These are phyloP conservation scores for Papilio aristodemus DNA, from an alignment of 1,140 invertebrate species.

Conservation along the genomic window DNA sequence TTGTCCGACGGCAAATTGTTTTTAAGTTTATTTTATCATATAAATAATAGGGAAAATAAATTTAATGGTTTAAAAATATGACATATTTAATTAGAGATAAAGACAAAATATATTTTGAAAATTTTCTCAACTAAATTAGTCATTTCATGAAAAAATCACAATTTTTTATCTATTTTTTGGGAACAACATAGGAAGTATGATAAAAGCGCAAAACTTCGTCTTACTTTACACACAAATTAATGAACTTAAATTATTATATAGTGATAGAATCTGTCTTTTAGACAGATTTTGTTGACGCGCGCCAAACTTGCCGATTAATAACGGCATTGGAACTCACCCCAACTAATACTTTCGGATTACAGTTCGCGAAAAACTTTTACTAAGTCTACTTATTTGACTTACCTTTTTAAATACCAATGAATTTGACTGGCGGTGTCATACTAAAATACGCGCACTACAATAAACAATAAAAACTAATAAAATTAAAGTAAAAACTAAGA, in stretches of 20 bases:
- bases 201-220: too few species aligned
- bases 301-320: conserved; percentile 32
- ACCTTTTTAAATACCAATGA: neutral
- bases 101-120: neutral
- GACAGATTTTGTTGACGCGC: conserved; percentile 39
- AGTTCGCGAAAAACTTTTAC: conserved; percentile 13
- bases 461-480: neutral
- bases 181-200: conserved; percentile 6
- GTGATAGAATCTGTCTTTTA: too few species aligned
- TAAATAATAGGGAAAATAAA: neutral
- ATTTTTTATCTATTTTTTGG: neutral
- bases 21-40: neutral
- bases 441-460: neutral
- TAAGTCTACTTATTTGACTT: conserved; percentile 6
- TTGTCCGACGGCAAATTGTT: conserved; percentile 8
- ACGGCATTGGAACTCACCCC: neutral
- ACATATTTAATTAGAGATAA: neutral
- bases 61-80: neutral
- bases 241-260: too few species aligned
- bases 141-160: neutral
- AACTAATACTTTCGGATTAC: conserved; percentile 1
- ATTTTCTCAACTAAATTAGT: neutral
- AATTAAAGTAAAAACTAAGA: too few species aligned
- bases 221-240: conserved; percentile 35
- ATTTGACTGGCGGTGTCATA: neutral